These are phyloP conservation scores for Lacerta bilineata DNA, from an alignment of 2,797 vertebrate genomes.

Conservation along the genomic window DNA sequence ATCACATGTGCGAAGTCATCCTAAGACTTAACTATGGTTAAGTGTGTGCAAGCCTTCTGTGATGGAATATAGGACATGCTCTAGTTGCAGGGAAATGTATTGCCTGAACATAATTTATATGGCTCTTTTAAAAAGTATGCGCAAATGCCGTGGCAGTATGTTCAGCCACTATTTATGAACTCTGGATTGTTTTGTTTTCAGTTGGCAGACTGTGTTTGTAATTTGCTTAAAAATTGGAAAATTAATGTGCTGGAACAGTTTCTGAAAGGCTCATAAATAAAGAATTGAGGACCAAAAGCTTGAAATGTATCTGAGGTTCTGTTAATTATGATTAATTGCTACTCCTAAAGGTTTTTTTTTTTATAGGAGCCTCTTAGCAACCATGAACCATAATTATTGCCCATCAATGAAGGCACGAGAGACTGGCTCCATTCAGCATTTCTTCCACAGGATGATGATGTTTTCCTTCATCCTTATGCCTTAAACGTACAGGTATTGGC, in stretches of 20 bases:
- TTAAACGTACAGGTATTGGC: background rate
- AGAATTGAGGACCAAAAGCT: conserved; percentile 63
- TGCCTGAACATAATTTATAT: conserved; percentile 3
- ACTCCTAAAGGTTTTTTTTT: conserved; percentile 47
- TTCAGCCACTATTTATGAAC: conserved; percentile 50
- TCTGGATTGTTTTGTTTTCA: conserved; percentile 21
- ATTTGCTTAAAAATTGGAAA: conserved; percentile 77
- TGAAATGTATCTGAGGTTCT: conserved; percentile 69
- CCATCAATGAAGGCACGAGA: background rate
- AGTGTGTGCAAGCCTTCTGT: background rate
- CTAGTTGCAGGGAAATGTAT: background rate
- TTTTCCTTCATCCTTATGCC: background rate
- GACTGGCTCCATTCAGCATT: background rate
- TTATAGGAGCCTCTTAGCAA: conserved; percentile 68
- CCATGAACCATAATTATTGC: conserved; percentile 61
- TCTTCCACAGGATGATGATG: background rate
- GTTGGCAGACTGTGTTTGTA: conserved; percentile 61
- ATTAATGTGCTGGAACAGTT: conserved; percentile 77
- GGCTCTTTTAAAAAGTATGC: background rate
- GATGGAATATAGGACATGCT: background rate
- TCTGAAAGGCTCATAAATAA: conserved; percentile 74
- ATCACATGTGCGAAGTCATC: background rate
- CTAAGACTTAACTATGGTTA: background rate
- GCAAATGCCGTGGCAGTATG: conserved; percentile 3
- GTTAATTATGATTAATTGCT: conserved; percentile 77